These are phyloP conservation scores for Eleutherodactylus coqui DNA, from an alignment of 2,797 vertebrate species.

Conservation along the genomic window DNA sequence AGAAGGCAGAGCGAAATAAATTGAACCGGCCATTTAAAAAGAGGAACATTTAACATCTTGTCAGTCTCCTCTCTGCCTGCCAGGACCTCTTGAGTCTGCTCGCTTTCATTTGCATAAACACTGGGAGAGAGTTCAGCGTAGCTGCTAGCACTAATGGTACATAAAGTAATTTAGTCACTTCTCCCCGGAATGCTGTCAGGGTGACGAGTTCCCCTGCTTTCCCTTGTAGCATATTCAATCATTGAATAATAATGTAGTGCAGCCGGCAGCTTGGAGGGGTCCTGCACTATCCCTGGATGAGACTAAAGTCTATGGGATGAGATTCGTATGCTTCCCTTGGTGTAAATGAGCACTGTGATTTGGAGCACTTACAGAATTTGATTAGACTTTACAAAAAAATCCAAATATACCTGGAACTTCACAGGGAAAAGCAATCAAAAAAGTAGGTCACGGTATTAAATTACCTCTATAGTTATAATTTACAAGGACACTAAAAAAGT, in stretches of 20 bases:
- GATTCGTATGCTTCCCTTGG: slow-evolving; percentile 72
- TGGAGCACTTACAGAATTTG: slow-evolving; percentile 4
- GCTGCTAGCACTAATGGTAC: slow-evolving; percentile 80
- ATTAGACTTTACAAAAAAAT: background rate
- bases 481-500: background rate
- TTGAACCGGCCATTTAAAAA: slow-evolving; percentile 55
- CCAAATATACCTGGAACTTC: slow-evolving; percentile 1
- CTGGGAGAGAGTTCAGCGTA: slow-evolving; percentile 77
- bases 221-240: slow-evolving; percentile 85
- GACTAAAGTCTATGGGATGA: slow-evolving; percentile 71
- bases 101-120: slow-evolving; percentile 81
- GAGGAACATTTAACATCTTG: slow-evolving; percentile 68
- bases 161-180: slow-evolving; percentile 85
- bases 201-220: slow-evolving; percentile 78
- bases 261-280: slow-evolving; percentile 77
- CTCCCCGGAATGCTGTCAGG: slow-evolving; percentile 79
- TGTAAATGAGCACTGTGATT: slow-evolving; percentile 32
- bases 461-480: background rate
- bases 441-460: background rate
- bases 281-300: slow-evolving; percentile 72
- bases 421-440: background rate
- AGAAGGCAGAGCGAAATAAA: slow-evolving; percentile 46
- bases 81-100: slow-evolving; percentile 79
- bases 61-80: slow-evolving; percentile 75
- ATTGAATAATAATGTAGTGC: slow-evolving; percentile 85